Conservation (phyloP, 1,140 invertebrate species). For the Drosophila melanica region DNA sequence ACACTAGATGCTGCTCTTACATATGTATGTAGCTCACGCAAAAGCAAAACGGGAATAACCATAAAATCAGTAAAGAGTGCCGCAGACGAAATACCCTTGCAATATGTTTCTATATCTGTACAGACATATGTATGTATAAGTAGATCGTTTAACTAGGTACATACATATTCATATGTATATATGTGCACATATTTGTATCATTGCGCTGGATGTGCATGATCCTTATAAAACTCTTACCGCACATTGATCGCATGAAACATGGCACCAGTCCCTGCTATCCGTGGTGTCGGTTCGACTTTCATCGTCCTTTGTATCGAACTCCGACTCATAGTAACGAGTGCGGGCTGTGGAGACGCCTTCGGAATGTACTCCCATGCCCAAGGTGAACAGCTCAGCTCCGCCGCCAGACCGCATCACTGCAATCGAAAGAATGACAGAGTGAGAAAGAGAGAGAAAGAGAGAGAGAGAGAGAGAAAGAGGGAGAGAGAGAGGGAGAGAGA, state of each 20-base stretch:
- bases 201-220: no score
- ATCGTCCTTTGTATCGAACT: slow-evolving; percentile 4
- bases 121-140: no score
- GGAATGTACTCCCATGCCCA: neutral
- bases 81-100: no score
- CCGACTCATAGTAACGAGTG: slow-evolving; percentile 14
- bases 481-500: neutral
- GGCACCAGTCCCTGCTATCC: neutral
- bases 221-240: neutral
- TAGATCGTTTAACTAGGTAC: no score
- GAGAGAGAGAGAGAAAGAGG: neutral
- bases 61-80: no score
- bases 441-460: neutral
- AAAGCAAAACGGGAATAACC: no score
- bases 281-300: neutral
- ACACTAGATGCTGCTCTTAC: no score
- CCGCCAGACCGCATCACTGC: neutral
- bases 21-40: no score
- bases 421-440: no score
- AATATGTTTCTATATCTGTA: no score
- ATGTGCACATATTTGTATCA: no score
- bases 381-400: neutral
- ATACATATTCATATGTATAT: no score
- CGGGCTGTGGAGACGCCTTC: neutral
- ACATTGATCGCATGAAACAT: neutral